These are phyloP conservation scores for Delia radicum DNA, from an alignment of 1,140 invertebrate genomes.

Conservation along the genomic window DNA sequence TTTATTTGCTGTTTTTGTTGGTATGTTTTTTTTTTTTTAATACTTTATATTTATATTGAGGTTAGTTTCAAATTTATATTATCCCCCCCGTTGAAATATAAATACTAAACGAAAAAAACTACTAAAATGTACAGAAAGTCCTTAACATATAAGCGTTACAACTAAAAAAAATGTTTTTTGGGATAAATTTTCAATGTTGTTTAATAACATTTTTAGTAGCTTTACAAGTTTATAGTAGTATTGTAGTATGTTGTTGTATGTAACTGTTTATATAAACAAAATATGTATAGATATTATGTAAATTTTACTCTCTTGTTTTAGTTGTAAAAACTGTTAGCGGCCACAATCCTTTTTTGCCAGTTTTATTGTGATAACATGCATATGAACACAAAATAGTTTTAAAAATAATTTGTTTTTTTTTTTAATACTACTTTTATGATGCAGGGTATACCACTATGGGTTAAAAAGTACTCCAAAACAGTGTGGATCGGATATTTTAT, in stretches of 20 bases:
- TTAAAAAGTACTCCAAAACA: too few species aligned
- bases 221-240: too few species aligned
- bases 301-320: too few species aligned
- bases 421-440: too few species aligned
- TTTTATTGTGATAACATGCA: not conserved
- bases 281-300: not conserved
- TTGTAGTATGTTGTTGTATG: too few species aligned
- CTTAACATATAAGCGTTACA: not conserved
- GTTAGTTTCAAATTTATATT: not conserved
- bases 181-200: not conserved
- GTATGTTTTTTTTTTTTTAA: not conserved
- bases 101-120: not conserved
- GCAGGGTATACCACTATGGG: too few species aligned
- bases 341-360: not conserved
- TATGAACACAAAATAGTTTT: not conserved
- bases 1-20: not conserved
- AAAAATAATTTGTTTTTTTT: too few species aligned
- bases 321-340: not conserved
- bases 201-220: not conserved
- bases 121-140: not conserved
- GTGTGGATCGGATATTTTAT: too few species aligned
- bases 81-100: not conserved
- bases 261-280: not conserved
- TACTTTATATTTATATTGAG: not conserved
- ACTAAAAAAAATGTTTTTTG: not conserved